Evolutionary conservation across 2,797 vertebrate genomes (phyloP), one percentile per base, ranked within the genome.

Genomic region (Spinibarbus caldwelli): DNA sequence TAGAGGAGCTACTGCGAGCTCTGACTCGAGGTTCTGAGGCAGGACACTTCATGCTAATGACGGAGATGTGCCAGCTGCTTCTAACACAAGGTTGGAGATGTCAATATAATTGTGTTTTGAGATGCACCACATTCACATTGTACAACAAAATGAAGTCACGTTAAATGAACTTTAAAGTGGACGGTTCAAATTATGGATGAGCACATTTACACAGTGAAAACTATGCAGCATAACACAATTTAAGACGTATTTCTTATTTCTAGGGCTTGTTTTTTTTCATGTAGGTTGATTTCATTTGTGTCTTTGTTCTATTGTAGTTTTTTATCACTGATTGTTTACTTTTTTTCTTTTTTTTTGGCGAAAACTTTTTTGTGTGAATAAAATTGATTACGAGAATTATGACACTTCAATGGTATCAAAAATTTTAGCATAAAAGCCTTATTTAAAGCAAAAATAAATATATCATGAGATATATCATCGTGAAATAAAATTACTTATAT

Each of bases 31-130:
- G 94, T 80, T 93, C 94, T 0, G 93, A 96, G 29, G 88, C 94
- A 0, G 95, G 95, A 29, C 93, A 95, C 88, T 96, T 97, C 86
- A 84, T 86, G 36, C 86, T 96, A 43, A 96, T 96, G 91, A 95
- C 96, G 12, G 94, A 96, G 49, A 88, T 97, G 81, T 95, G 95
- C 91, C 91, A 70, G 3, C 90, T 96, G 49, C 89, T 98, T 80
- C 95, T 99, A 84, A 96, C 97, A 0, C 84, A 95, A 38, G 96
- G 96, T 96, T 26, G 57, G 47, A 80, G 2, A 80, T 21, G 5
- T 62, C 59, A 62, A 29, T 14, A 26, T 14, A 3, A n/a, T 11
- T 57, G 12, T 29, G n/a, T 62, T 62, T 31, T 15, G 34, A 36
- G 31, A 17, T 38, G n/a, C n/a, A n/a, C n/a, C n/a, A n/a, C n/a